Percentiles rank a stretch among this genome's conserved stretches.
Conservation (phyloP, 2,888 invertebrate species). For the Aleiodes leptofemur region DNA sequence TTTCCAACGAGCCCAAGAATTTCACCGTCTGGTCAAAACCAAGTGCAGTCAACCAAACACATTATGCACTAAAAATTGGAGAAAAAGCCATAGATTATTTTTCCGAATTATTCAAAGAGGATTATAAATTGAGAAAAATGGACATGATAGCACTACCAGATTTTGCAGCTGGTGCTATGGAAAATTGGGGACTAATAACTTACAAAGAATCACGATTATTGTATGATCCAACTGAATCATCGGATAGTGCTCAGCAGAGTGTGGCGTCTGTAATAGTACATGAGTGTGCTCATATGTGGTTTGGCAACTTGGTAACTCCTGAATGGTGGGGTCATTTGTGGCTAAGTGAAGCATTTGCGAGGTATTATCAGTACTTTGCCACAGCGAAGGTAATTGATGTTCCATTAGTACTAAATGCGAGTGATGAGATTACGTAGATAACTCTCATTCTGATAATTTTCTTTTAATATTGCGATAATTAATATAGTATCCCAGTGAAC, state of each 20-base stretch:
- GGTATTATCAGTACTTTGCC: constrained; percentile 84
- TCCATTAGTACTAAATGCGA: not conserved
- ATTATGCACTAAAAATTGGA: constrained; percentile 72
- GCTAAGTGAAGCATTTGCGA: constrained; percentile 86
- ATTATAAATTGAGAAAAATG: constrained; percentile 86
- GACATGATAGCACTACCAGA: constrained; percentile 91
- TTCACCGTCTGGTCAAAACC: constrained; percentile 73
- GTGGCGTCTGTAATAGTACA: constrained; percentile 84
- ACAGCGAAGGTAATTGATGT: constrained; percentile 73
- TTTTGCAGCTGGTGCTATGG: constrained; percentile 91
- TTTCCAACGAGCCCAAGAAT: constrained; percentile 73
- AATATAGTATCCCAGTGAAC: too few species aligned
- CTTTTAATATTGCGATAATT: too few species aligned
- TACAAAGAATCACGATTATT: constrained; percentile 77
- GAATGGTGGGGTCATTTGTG: constrained; percentile 86
- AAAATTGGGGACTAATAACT: constrained; percentile 94
- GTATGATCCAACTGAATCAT: constrained; percentile 74
- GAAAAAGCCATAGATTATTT: constrained; percentile 76
- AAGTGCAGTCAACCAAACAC: constrained; percentile 57
- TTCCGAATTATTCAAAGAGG: constrained; percentile 78
- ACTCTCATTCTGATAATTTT: too few species aligned
- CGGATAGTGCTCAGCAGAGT: constrained; percentile 78
- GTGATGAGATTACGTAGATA: too few species aligned
- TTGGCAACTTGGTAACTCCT: constrained; percentile 81
- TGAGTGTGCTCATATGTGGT: constrained; percentile 89